phyloP scores from a whole-genome alignment of 2,888 invertebrate genomes.

The Exephanes ischioxanthus region DNA sequence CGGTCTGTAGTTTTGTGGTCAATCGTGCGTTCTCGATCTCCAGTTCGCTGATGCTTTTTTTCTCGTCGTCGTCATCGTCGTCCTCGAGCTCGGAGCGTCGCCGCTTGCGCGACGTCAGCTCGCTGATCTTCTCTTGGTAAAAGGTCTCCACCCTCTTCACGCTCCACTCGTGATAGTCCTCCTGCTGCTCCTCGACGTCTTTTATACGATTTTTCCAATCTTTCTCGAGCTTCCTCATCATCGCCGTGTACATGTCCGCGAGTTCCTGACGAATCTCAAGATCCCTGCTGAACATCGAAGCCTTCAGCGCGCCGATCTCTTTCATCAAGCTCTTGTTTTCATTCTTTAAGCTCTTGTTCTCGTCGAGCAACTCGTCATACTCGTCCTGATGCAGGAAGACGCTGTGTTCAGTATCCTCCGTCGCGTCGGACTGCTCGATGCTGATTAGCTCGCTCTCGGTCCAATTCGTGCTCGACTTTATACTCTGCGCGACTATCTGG shows the following conservation, averaged over 20 bases:
- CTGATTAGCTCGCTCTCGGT: constrained; percentile 73
- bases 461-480: constrained; percentile 80
- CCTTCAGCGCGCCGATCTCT: constrained; percentile 76
- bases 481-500: constrained; percentile 77
- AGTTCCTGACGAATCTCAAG: constrained; percentile 80
- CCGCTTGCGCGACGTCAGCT: constrained; percentile 71
- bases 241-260: constrained; percentile 76
- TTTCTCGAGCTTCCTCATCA: constrained; percentile 78
- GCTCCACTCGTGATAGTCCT: constrained; percentile 78
- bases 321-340: constrained; percentile 79
- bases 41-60: constrained; percentile 68
- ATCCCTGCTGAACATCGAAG: constrained; percentile 76
- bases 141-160: constrained; percentile 77
- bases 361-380: constrained; percentile 76
- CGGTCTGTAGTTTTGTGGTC: constrained; percentile 71
- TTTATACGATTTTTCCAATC: constrained; percentile 79
- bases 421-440: constrained; percentile 13
- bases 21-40: constrained; percentile 76
- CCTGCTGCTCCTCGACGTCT: constrained; percentile 79
- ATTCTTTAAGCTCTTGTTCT: constrained; percentile 78
- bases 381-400: constrained; percentile 70
- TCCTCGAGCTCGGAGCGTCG: constrained; percentile 65
- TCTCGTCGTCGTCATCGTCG: constrained; percentile 55
- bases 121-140: constrained; percentile 76
- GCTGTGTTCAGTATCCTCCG: constrained; percentile 50